Evolutionary conservation across 2,888 invertebrate genomes (phyloP), one percentile per base, ranked within the genome.

Genomic region (Podabrus alpinus): DNA sequence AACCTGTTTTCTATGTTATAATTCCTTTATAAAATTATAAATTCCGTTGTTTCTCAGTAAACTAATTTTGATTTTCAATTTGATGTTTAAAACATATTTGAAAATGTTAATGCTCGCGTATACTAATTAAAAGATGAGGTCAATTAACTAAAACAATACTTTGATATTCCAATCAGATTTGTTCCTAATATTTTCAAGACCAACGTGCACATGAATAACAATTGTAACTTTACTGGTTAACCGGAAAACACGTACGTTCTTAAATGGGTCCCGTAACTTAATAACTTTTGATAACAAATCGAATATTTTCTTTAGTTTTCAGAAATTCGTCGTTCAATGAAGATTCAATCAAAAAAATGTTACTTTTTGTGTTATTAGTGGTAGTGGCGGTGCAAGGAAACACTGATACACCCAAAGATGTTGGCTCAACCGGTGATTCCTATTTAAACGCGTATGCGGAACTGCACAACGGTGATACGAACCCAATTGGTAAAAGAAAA

Each of bases 391-490:
- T 24, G 24, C 61, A 60, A 68, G 68, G 15, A 9, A 66, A 15
- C 9, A 69, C 83, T 86, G 69, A 88, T 83, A 87, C 87, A 1
- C 24, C 61, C 9, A 59, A 73, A 69, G 62, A 70, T 10, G 9
- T 59, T 64, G 19, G 68, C 13, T 72, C 66, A 59, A 72, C 73
- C 19, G 69, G 81, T 5, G 92, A 93, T 84, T 91, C 92, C 2
- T 93, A 93, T 81, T 85, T 93, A 79, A 91, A 92, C 61, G 93
- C 93, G 2, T 90, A 92, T 80, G 89, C 90, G 7, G 90, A 91
- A 80, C 91, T 92, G 82, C 84, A 88, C 85, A 82, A 89, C 85
- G 86, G 89, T 86, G 79, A 89, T 86, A 84, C 88, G 87, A 82
- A 87, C 88, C 72, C 88, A 87, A 83, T 90, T 88, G 87, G 16